Evolutionary conservation across 2,797 vertebrate species (phyloP).

Genomic region (Valencia hispanica): DNA sequence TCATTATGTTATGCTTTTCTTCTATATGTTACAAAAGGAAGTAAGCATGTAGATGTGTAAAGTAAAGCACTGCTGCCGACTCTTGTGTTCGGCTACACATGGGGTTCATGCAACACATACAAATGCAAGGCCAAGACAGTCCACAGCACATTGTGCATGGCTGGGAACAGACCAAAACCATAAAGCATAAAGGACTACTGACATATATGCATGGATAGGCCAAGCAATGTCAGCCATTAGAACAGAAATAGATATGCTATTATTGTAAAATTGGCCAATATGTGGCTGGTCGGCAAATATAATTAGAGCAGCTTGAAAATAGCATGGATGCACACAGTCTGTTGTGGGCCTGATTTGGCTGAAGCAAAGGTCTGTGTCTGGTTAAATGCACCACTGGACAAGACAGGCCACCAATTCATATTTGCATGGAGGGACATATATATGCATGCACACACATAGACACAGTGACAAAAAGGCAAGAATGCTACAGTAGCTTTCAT

Average conservation of each 20-base stretch:
- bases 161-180: conserved; percentile 61
- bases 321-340: conserved; percentile 74
- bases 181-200: conserved; percentile 59
- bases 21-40: neutral
- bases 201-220: conserved; percentile 78
- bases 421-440: conserved; percentile 61
- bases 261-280: conserved; percentile 78
- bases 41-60: neutral
- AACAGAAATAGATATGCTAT: conserved; percentile 79
- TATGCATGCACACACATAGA: conserved; percentile 13
- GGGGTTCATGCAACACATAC: conserved; percentile 23
- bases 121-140: conserved; percentile 42
- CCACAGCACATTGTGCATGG: conserved; percentile 58
- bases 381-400: conserved; percentile 72
- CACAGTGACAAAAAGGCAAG: conserved; percentile 35
- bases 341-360: conserved; percentile 72
- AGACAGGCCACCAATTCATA: conserved; percentile 74
- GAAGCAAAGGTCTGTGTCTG: conserved; percentile 71
- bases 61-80: neutral
- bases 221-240: conserved; percentile 80
- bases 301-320: conserved; percentile 81
- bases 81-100: conserved; percentile 7
- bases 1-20: neutral
- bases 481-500: conserved; percentile 48
- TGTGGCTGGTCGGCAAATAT: conserved; percentile 67